Base-by-base conservation (phyloP, 2,113 vertebrate species). In the Epinephelus cyanopodus region DNA sequence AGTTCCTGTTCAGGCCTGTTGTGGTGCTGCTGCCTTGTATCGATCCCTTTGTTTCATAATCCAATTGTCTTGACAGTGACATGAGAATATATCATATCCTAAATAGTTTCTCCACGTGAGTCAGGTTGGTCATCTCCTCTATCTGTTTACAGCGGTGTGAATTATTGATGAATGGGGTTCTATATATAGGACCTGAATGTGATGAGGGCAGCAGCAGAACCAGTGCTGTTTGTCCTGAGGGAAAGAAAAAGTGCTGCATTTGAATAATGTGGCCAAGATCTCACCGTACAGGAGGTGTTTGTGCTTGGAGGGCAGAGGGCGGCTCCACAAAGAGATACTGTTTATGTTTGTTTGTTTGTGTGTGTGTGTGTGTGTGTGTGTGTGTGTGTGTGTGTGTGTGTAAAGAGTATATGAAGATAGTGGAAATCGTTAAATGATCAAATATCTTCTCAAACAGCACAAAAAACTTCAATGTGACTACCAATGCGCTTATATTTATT, bases 101-200 rank as follows among this genome's bases (percentile, higher is more conserved):
- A 27, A 72, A 79, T 56, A 85, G 73, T 77, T 82, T 82, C 50
- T 77, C 67, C 77, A 52, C 17, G 53, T 83, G 86, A 78, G 50
- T 81, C 53, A 25, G 37, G 65, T 57, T 42, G 54, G 70, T 65
- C 81, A 52, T 87, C 72, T 74, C 65, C n/a, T 86, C 81, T 87
- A 88, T 91, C 83, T 79, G 85, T 93, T 91, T 88, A 87, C 84
- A 61, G 81, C 56, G 50, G 23, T 48, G 21, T 92, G 74, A 89
- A 93, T 91, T 87, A 92, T 92, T 89, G 81, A 92, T 92, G 79
- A 82, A 82, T 21, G 21, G 21, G 57, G 18, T n/a, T 77, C 84
- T 92, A 89, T 83, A 80, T 73, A 88, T 90, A 87, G 83, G 79
- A 73, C 52, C 13, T 69, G 63, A 89, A 85, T 89, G 75, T 88